Conservation (phyloP, 1,140 invertebrate species). For the Heliconius himera region DNA sequence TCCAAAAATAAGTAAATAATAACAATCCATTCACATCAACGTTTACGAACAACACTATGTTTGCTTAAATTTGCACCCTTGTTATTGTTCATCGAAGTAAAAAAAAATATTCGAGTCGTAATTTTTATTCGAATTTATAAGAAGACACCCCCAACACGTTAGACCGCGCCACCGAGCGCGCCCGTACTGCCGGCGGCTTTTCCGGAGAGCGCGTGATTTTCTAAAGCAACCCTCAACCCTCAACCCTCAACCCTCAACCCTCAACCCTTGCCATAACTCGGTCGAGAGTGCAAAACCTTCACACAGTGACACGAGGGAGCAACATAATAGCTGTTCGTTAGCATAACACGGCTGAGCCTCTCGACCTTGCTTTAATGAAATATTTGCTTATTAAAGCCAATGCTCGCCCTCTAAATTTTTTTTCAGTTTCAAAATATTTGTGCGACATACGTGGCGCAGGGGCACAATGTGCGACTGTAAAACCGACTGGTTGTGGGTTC, state of each 20-base stretch:
- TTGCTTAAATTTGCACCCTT: conserved; percentile 44
- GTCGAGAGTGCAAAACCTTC: conserved; percentile 78
- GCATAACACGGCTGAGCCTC: conserved; percentile 57
- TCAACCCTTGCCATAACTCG: conserved; percentile 71
- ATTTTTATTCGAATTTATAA: neutral
- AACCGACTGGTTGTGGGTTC: too few relatives aligned
- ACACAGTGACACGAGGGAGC: conserved; percentile 76
- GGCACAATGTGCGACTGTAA: too few relatives aligned
- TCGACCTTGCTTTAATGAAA: conserved; percentile 61
- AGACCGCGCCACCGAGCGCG: conserved; percentile 50
- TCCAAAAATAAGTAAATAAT: conserved; percentile 66
- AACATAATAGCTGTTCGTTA: conserved; percentile 77
- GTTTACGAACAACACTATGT: conserved; percentile 38
- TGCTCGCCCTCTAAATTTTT: conserved; percentile 19
- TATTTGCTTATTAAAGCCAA: conserved; percentile 66
- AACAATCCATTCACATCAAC: conserved; percentile 54
- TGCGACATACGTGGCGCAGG: too few relatives aligned
- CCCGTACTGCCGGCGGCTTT: conserved; percentile 67
- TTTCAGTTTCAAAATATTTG: neutral
- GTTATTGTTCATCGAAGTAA: conserved; percentile 57
- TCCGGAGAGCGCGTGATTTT: conserved; percentile 73
- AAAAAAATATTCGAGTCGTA: conserved; percentile 13
- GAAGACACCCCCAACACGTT: conserved; percentile 38
- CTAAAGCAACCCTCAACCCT: conserved; percentile 73
- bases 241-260: conserved; percentile 72